Conservation (phyloP, 2,888 invertebrate genomes). For the Xiphydria camelus region DNA sequence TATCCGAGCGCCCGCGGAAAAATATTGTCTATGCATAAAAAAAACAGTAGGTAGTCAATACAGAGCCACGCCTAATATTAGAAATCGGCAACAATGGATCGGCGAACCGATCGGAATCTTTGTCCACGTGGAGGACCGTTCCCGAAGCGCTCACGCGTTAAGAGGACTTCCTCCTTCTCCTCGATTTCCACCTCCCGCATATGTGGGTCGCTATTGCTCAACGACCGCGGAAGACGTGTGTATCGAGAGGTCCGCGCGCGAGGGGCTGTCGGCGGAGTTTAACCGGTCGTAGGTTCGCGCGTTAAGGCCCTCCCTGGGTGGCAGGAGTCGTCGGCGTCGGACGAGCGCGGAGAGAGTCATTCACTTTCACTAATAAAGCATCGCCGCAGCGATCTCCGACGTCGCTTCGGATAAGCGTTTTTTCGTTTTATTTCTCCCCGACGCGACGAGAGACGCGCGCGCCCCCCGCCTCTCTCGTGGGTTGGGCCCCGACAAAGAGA, state of each 20-base stretch:
- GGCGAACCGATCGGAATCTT: too few species aligned
- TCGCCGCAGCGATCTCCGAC: constrained; percentile 2
- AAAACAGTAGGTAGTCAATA: too few species aligned
- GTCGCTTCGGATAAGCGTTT: not conserved
- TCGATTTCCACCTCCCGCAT: too few species aligned
- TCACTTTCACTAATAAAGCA: constrained; percentile 21
- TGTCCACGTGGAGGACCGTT: too few species aligned
- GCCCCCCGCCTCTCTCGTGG: too few species aligned
- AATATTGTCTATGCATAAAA: too few species aligned
- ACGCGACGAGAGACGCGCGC: too few species aligned
- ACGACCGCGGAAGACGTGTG: not conserved
- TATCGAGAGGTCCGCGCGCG: not conserved
- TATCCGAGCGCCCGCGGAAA: too few species aligned
- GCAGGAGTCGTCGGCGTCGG: not conserved
- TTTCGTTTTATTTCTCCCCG: too few species aligned
- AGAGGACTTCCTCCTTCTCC: not conserved
- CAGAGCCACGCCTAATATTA: too few species aligned
- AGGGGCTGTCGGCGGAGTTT: not conserved
- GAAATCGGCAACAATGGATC: too few species aligned
- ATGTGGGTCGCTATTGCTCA: not conserved
- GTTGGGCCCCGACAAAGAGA: too few species aligned
- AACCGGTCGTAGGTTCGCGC: constrained; percentile 1
- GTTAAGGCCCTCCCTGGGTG: constrained; percentile 1
- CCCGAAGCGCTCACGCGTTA: not conserved
- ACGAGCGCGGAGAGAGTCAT: constrained; percentile 10